Conservation (phyloP, 2,797 vertebrate genomes). For the Diplodus puntazzo region DNA sequence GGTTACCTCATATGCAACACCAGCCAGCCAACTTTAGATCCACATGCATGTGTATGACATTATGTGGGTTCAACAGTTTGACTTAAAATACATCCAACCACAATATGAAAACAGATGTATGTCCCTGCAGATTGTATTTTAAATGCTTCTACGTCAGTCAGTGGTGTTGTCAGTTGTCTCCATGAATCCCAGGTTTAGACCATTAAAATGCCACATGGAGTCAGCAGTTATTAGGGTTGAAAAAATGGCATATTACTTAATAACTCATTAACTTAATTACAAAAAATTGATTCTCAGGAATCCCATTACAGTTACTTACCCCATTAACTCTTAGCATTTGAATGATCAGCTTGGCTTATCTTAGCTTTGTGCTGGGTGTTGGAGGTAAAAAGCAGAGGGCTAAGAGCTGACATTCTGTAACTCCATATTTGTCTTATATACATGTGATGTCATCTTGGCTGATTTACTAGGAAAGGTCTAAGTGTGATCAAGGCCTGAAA, state of each 20-base stretch:
- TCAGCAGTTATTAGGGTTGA: background rate
- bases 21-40: constrained; percentile 67
- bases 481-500: too few species aligned
- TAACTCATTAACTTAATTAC: background rate
- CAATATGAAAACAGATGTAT: constrained; percentile 46
- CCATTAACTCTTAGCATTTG: background rate
- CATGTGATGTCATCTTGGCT: background rate
- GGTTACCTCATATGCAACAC: constrained; percentile 73
- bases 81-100: constrained; percentile 66
- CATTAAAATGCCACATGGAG: constrained; percentile 11
- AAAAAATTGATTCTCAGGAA: background rate
- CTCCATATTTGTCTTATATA: background rate
- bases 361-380: background rate
- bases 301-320: background rate
- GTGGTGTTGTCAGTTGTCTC: constrained; percentile 32
- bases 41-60: constrained; percentile 74
- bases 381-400: background rate
- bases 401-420: background rate
- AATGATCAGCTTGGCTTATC: background rate
- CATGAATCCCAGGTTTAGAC: constrained; percentile 14
- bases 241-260: background rate
- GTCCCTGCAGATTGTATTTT: constrained; percentile 71
- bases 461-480: too few species aligned
- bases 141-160: constrained; percentile 54
- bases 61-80: constrained; percentile 68